A percentile compares a stretch with the other conserved stretches of the same genome.
Evolutionary conservation across 2,797 vertebrate genomes (phyloP).

Genomic region (Acrossocheilus wenchowensis): DNA sequence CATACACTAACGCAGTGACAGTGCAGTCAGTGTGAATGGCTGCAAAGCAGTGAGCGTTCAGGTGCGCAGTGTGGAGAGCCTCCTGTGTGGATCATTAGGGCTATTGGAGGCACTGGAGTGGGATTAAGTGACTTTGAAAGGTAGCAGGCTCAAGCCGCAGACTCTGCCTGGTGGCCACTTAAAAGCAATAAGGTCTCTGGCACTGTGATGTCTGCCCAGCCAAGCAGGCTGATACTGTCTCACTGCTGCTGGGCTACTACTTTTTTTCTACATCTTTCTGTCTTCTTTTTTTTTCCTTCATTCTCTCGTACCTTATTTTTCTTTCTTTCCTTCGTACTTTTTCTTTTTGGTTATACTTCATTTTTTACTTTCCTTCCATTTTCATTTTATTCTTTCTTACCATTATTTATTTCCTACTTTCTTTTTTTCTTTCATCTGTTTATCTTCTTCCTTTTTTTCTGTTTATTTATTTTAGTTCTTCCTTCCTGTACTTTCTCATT

Average conservation of each 20-base stretch:
- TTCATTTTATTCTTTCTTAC: not conserved
- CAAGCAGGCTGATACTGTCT: conserved; percentile 25
- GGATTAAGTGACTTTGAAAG: conserved; percentile 73
- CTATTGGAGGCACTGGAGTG: conserved; percentile 78
- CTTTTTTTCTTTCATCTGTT: not conserved
- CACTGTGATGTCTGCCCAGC: conserved; percentile 41
- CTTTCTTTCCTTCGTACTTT: not conserved
- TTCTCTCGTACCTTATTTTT: not conserved
- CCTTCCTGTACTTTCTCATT: not conserved
- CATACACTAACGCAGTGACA: conserved; percentile 35
- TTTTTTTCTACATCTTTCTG: conserved; percentile 14
- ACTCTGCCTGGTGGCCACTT: conserved; percentile 59
- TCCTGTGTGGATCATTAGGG: conserved; percentile 78
- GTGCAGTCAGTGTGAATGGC: conserved; percentile 29
- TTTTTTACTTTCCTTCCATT: not conserved
- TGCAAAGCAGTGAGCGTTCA: conserved; percentile 34
- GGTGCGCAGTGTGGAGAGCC: conserved; percentile 43
- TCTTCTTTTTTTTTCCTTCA: not conserved
- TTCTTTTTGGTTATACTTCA: not conserved
- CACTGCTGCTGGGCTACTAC: conserved; percentile 2
- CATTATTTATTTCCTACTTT: not conserved
- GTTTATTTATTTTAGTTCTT: not conserved
- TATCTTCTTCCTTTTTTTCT: not conserved
- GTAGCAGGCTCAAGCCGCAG: conserved; percentile 50
- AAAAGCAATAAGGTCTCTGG: conserved; percentile 54